Evolutionary conservation across 2,797 vertebrate genomes (phyloP).

Genomic region (Poeciliopsis turneri): DNA sequence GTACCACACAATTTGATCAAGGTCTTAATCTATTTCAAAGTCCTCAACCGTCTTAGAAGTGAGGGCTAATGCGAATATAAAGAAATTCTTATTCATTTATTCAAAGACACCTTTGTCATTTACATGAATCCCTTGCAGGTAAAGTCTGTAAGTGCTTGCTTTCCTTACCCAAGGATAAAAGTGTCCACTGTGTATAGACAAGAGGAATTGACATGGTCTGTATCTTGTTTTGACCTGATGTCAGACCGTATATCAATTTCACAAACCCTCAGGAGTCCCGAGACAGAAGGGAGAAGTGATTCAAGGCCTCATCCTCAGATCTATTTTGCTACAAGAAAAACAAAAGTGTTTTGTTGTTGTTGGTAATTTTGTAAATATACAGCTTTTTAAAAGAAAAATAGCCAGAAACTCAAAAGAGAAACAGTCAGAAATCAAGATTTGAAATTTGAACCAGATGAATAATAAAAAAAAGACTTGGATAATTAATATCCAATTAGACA

Average conservation of each 20-base stretch:
- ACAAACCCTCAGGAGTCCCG: slow-evolving; percentile 35
- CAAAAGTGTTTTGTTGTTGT: slow-evolving; percentile 9
- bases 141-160: slow-evolving; percentile 14
- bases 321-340: slow-evolving; percentile 8
- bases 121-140: slow-evolving; percentile 13
- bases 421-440: neutral
- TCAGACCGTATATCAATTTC: slow-evolving; percentile 45
- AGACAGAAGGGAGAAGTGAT: slow-evolving; percentile 30
- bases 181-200: slow-evolving; percentile 24
- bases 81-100: neutral
- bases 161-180: slow-evolving; percentile 27
- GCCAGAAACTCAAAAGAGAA: neutral
- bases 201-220: slow-evolving; percentile 38
- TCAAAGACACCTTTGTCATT: slow-evolving; percentile 10
- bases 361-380: neutral
- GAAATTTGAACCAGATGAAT: neutral
- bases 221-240: slow-evolving; percentile 55
- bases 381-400: slow-evolving; percentile 1
- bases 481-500: neutral
- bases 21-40: neutral
- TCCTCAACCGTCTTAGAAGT: neutral
- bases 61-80: neutral
- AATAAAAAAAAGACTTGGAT: neutral
- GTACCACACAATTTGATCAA: neutral
- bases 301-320: slow-evolving; percentile 30